These are phyloP conservation scores for Norana najaformis DNA, from an alignment of 2,888 invertebrate species.

Conservation along the genomic window DNA sequence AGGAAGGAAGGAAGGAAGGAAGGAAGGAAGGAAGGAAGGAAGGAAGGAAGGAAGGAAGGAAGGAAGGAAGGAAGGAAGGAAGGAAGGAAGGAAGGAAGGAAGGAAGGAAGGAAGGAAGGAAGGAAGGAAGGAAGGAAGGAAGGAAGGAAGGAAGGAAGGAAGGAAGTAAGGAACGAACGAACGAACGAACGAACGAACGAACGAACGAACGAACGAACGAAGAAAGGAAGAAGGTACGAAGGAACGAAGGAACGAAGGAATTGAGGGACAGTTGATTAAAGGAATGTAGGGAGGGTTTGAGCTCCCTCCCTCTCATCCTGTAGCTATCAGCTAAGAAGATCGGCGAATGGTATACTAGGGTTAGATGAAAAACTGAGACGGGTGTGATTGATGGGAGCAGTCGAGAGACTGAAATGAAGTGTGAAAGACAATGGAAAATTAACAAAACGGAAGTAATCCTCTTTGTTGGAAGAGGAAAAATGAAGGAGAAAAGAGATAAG, in stretches of 20 bases:
- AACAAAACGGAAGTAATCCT: no score
- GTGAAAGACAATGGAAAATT: no score
- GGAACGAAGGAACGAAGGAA: background rate
- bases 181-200: background rate
- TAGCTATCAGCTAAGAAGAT: background rate
- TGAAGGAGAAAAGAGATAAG: background rate
- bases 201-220: no score
- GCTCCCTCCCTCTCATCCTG: background rate
- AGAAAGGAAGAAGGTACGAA: background rate
- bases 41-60: background rate
- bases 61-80: background rate
- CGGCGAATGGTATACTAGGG: background rate
- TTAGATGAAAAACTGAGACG: no score
- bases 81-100: background rate
- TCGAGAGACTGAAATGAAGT: no score
- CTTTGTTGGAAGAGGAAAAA: background rate
- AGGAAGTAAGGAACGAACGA: background rate
- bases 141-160: background rate
- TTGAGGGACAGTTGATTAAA: no score
- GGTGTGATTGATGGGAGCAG: no score
- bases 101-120: background rate
- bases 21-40: no score
- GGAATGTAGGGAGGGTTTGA: background rate
- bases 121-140: slow-evolving; percentile 2
- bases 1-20: background rate